Conservation (phyloP, 2,797 vertebrate species). For the Darevskia mixta region DNA sequence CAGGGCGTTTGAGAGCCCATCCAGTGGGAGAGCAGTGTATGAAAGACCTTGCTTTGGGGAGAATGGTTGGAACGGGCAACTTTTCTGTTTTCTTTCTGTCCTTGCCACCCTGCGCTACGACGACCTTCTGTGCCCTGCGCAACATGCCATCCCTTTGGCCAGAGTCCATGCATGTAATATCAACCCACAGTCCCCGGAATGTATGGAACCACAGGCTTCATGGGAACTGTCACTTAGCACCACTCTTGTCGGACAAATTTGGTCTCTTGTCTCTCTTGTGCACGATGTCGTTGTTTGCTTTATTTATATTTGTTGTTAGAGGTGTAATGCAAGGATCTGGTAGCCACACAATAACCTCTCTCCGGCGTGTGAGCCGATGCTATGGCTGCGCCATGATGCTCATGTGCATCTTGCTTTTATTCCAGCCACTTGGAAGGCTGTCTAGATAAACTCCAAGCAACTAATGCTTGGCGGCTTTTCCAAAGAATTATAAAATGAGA, state of each 20-base stretch:
- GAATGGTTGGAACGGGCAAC: not conserved
- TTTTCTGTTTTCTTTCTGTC: not conserved
- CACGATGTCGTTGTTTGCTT: not conserved
- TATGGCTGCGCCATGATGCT: not conserved
- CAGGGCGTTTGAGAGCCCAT: not conserved
- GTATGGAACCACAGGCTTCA: not conserved
- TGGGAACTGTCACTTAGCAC: not conserved
- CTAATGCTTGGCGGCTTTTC: not conserved
- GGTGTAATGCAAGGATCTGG: not conserved
- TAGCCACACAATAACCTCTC: not conserved
- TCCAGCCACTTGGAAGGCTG: not conserved
- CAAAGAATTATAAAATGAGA: conserved; percentile 8
- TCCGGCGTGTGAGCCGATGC: not conserved
- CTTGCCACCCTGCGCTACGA: not conserved
- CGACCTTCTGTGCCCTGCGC: not conserved
- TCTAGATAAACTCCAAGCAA: conserved; percentile 1
- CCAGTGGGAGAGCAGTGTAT: not conserved
- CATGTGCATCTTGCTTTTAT: not conserved
- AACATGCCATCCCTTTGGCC: conserved; percentile 1
- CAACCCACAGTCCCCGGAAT: not conserved
- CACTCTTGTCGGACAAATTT: not conserved
- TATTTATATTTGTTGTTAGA: not conserved
- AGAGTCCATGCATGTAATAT: not conserved
- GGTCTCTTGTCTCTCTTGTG: not conserved
- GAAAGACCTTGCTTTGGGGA: not conserved